These are phyloP conservation scores for Manis pentadactyla DNA, from an alignment of 2,797 vertebrate genomes.

Conservation along the genomic window DNA sequence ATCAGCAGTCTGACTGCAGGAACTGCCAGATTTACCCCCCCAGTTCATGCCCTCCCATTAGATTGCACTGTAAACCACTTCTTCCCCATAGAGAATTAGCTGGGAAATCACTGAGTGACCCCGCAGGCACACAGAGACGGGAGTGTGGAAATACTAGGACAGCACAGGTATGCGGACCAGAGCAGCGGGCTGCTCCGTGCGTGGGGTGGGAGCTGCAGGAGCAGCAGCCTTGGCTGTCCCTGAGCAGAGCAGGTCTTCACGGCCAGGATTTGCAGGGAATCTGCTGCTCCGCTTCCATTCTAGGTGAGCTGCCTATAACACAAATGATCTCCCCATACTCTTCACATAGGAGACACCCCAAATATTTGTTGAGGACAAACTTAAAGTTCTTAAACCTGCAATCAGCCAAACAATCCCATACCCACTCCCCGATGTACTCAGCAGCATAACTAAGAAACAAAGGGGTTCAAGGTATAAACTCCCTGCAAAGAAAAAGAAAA, in stretches of 20 bases:
- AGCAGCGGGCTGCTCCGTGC: not conserved
- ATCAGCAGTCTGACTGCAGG: not conserved
- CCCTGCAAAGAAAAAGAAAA: not conserved
- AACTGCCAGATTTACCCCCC: rapidly evolving
- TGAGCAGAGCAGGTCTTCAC: rapidly evolving
- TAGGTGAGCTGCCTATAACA: not conserved
- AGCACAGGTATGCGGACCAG: not conserved
- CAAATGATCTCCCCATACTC: not conserved
- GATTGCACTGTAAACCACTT: not conserved
- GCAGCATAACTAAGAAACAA: not conserved
- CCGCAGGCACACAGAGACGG: not conserved
- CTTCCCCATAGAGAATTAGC: not conserved
- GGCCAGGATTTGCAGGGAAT: not conserved
- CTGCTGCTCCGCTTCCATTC: not conserved
- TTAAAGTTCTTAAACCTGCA: not conserved
- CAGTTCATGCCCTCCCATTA: not conserved
- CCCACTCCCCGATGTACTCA: not conserved
- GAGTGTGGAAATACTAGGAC: not conserved
- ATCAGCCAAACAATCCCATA: not conserved
- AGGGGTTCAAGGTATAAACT: not conserved
- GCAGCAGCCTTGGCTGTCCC: not conserved
- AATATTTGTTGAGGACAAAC: not conserved
- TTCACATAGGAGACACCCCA: not conserved
- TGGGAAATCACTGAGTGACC: not conserved
- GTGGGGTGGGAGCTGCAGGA: rapidly evolving